These are phyloP conservation scores for Phyllotis vaccarum DNA, from an alignment of 2,797 vertebrate genomes.

Conservation along the genomic window DNA sequence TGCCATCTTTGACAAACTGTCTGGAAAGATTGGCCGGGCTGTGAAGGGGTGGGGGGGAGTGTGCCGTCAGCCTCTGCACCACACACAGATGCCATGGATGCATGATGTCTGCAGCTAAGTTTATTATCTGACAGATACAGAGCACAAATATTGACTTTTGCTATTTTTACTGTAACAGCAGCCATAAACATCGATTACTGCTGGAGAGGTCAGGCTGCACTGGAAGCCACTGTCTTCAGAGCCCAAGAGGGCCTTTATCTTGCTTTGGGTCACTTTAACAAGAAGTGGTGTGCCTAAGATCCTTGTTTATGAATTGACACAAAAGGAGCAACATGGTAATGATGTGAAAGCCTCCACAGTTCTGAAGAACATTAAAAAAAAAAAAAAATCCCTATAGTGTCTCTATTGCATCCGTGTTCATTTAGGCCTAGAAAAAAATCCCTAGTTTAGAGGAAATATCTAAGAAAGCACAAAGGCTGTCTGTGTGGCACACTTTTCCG, in stretches of 20 bases:
- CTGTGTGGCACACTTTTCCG: no score
- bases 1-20: conserved; percentile 76
- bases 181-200: conserved; percentile 71
- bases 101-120: conserved; percentile 56
- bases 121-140: conserved; percentile 79
- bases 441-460: background rate
- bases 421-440: conserved; percentile 34
- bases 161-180: conserved; percentile 81
- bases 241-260: conserved; percentile 42
- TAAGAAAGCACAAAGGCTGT: background rate
- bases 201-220: background rate
- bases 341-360: conserved; percentile 32
- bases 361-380: background rate
- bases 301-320: background rate
- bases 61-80: background rate
- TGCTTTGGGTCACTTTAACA: background rate
- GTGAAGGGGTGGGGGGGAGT: no score
- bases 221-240: conserved; percentile 39
- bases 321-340: conserved; percentile 53
- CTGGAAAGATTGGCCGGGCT: conserved; percentile 30
- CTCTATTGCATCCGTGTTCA: conserved; percentile 24
- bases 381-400: background rate
- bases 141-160: conserved; percentile 81
- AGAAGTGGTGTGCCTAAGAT: background rate
- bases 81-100: conserved; percentile 69